A percentile compares a stretch with the other conserved stretches of the same genome.
phyloP scores from a whole-genome alignment of 2,888 invertebrate genomes.

The Aleiodes testaceus region DNA sequence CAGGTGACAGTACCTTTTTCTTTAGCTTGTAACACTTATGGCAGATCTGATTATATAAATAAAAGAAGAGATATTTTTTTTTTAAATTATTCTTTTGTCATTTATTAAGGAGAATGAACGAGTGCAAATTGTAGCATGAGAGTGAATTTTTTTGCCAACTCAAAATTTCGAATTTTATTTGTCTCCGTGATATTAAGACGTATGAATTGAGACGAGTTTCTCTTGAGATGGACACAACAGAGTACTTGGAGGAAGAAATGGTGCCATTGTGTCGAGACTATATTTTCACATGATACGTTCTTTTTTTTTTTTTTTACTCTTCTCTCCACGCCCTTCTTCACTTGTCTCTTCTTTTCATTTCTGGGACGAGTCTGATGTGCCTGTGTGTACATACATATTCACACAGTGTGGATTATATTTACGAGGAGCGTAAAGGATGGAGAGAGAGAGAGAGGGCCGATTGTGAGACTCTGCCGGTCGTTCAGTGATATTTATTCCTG shows the following conservation, averaged over 20 bases:
- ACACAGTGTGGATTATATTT: constrained; percentile 37
- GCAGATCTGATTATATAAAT: constrained; percentile 13
- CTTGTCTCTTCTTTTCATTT: constrained; percentile 26
- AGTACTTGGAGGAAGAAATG: not conserved
- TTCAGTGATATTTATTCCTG: constrained; percentile 60
- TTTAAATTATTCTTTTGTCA: not conserved
- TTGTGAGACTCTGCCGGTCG: constrained; percentile 31
- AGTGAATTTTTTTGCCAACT: not conserved
- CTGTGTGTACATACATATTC: constrained; percentile 6
- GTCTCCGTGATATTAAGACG: not conserved
- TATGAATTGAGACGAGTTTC: constrained; percentile 25
- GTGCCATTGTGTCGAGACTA: constrained; percentile 28
- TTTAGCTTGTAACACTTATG: constrained; percentile 13
- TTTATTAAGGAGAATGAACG: no score
- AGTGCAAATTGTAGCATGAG: constrained; percentile 9
- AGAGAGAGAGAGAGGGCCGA: not conserved
- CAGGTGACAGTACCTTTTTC: constrained; percentile 30
- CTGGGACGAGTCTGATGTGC: not conserved
- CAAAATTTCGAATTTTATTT: constrained; percentile 1
- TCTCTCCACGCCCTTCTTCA: constrained; percentile 2
- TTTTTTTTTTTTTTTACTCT: constrained; percentile 21
- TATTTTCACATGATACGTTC: not conserved
- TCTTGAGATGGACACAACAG: constrained; percentile 22
- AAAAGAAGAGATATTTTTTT: not conserved
- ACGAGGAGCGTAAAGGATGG: constrained; percentile 33